Evolutionary conservation across 2,113 vertebrate species (phyloP).

Genomic region (Hyla sarda): DNA sequence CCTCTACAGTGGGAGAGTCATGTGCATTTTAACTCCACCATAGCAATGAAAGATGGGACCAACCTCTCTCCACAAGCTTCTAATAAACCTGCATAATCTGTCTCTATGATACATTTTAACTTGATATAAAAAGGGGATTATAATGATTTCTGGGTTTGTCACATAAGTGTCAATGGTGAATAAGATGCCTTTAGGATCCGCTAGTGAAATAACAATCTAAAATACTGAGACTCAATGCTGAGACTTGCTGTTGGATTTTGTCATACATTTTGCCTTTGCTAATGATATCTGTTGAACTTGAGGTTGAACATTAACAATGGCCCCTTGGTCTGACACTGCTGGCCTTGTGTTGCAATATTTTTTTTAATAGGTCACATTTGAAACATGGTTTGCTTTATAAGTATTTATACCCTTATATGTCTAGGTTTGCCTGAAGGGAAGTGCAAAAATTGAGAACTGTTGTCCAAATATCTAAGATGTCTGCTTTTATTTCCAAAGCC

Average conservation of each 20-base stretch:
- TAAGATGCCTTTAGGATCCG: no score
- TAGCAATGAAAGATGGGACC: no score
- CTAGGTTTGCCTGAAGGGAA: background rate
- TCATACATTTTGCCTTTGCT: background rate
- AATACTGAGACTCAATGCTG: background rate
- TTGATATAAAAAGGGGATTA: no score
- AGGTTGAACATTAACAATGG: background rate
- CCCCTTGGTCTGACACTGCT: background rate
- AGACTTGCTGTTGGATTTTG: background rate
- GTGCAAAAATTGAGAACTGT: background rate
- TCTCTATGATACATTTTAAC: no score
- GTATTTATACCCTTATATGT: background rate
- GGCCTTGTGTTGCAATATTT: background rate
- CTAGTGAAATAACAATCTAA: no score
- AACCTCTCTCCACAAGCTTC: no score
- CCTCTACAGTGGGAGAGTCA: no score
- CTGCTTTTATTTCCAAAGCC: background rate
- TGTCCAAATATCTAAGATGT: background rate
- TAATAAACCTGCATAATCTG: no score
- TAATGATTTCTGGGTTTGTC: background rate
- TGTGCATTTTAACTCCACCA: no score
- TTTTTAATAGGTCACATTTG: background rate
- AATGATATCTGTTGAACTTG: background rate
- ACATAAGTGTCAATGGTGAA: background rate
- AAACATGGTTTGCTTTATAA: background rate